Evolutionary conservation across 2,113 vertebrate species (phyloP).

Genomic region (Xenopus laevis): DNA sequence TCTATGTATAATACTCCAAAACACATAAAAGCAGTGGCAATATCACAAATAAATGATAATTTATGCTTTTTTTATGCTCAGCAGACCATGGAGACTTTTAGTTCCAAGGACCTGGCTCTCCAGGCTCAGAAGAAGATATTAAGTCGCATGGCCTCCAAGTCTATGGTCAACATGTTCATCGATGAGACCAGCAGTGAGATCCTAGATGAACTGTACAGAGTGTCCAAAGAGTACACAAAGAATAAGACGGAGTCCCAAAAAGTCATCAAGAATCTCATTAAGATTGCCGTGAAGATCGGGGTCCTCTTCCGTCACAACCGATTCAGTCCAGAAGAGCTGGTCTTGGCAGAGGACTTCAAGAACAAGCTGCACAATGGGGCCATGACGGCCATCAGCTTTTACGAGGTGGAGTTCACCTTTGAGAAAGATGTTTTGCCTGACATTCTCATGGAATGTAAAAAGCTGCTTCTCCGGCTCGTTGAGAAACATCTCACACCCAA

Average conservation of each 20-base stretch:
- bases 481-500: constrained; percentile 80
- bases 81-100: constrained; percentile 77
- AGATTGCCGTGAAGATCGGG: constrained; percentile 82
- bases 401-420: constrained; percentile 87
- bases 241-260: constrained; percentile 76
- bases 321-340: constrained; percentile 70
- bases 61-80: neutral
- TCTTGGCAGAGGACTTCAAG: constrained; percentile 73
- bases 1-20: no score
- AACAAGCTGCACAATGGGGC: constrained; percentile 77
- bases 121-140: constrained; percentile 84
- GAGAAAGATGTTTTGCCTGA: constrained; percentile 70
- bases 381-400: constrained; percentile 85
- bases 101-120: constrained; percentile 78
- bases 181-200: constrained; percentile 84
- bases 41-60: no score
- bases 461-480: constrained; percentile 76
- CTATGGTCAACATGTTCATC: constrained; percentile 79
- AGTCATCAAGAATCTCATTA: constrained; percentile 82
- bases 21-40: no score
- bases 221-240: constrained; percentile 76
- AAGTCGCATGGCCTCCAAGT: constrained; percentile 78
- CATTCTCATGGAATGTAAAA: constrained; percentile 69
- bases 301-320: constrained; percentile 77
- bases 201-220: constrained; percentile 82